Base-by-base conservation (phyloP, 2,888 invertebrate genomes). In the Falcaria lacertinaria region DNA sequence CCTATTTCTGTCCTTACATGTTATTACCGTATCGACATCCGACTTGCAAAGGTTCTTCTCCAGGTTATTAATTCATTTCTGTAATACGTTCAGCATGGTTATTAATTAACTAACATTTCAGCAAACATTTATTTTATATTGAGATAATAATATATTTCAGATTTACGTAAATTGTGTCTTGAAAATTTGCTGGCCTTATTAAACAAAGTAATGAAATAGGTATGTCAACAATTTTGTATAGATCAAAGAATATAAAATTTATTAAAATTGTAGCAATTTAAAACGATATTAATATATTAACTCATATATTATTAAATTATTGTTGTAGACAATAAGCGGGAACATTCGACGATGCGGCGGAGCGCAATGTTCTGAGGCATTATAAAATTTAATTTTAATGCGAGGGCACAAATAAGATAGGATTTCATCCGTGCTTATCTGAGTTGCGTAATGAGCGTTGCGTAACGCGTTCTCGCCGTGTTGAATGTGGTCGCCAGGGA, bases 301-400 rank as follows among this genome's bases (percentile, higher is more conserved):
- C 69, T 74, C 70, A 65, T 63, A 69, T 70, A 61, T 77, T 78
- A 82, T 82, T 72, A 75, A 82, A 83, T 76, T 75, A 74, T 69
- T 64, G 69, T 79, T 72, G 73, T 60, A 77, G 64, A 81, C 80
- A 81, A 81, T 76, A 73, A 69, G 64, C 66, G 69, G 62, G 60
- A 69, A 64, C 44, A 52, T 53, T 70, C 61, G 59, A 61, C 57
- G 55, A 46, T 52, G 64, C 64, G 63, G 62, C 54, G 60, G 8
- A 37, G 37, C 71, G 75, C n/a, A n/a, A 76, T 77, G 73, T 71
- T 65, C 71, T 71, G 74, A 77, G 72, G 73, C 71, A 73, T 77
- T 81, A 80, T 80, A 81, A 85, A 85, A 86, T 84, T 82, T 80
- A 87, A 87, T 83, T 84, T 83, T 77, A 85, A 84, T 81, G 81